Evolutionary conservation across 1,140 invertebrate genomes (phyloP).

Genomic region (Spodoptera frugiperda): DNA sequence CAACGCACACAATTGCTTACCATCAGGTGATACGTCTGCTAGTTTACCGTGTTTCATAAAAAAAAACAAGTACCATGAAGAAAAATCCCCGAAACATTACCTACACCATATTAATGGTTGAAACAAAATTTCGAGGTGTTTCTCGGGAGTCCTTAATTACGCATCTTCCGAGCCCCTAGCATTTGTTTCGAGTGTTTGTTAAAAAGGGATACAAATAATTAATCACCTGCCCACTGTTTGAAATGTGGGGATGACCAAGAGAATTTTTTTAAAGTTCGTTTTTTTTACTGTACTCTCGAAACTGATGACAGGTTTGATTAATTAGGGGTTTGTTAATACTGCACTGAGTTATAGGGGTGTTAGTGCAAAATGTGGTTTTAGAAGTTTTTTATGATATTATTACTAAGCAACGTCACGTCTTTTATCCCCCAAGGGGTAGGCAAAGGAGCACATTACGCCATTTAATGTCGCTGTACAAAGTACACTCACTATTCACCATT

Average conservation of each 20-base stretch:
- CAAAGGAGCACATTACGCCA: too few relatives aligned
- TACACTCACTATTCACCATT: too few relatives aligned
- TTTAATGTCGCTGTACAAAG: too few relatives aligned
- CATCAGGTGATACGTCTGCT: too few relatives aligned
- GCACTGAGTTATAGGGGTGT: too few relatives aligned
- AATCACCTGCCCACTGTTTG: constrained; percentile 29
- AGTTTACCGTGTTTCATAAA: too few relatives aligned
- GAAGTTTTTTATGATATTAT: too few relatives aligned
- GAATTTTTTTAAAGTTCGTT: constrained; percentile 1
- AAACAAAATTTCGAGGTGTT: constrained; percentile 27
- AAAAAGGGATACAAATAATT: constrained; percentile 38
- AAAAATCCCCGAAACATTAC: neutral
- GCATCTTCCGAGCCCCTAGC: constrained; percentile 1
- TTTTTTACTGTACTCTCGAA: neutral
- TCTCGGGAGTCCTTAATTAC: constrained; percentile 23
- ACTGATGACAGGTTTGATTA: constrained; percentile 26
- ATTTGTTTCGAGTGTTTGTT: constrained; percentile 26
- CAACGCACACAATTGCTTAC: too few relatives aligned
- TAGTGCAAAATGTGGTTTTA: too few relatives aligned
- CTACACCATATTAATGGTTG: neutral
- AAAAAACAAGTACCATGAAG: neutral
- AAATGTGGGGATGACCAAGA: constrained; percentile 21
- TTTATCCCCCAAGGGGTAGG: too few relatives aligned
- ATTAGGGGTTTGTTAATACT: neutral
- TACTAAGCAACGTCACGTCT: too few relatives aligned